phyloP scores from a whole-genome alignment of 2,113 vertebrate species.

The Bombycilla garrulus region DNA sequence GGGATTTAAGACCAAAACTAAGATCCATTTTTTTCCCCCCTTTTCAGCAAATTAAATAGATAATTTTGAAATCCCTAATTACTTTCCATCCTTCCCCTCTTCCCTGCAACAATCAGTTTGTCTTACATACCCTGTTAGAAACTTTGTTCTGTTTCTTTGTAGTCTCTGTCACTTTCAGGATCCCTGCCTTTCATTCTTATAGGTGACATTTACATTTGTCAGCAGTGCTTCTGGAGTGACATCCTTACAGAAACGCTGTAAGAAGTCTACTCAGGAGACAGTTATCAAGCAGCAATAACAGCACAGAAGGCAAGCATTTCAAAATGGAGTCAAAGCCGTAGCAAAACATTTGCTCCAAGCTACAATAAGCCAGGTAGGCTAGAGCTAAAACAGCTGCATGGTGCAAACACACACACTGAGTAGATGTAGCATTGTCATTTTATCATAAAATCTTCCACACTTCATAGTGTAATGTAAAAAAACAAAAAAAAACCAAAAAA shows the following conservation, averaged over 20 bases:
- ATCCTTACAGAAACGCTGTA: background rate
- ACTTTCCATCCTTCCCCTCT: background rate
- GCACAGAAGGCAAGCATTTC: background rate
- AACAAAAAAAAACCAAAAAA: background rate
- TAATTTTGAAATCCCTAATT: background rate
- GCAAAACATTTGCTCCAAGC: background rate
- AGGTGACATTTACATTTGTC: background rate
- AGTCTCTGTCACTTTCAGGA: background rate
- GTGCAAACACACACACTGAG: background rate
- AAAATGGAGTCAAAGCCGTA: background rate
- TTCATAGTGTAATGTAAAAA: background rate
- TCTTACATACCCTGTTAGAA: background rate
- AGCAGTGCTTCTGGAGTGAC: background rate
- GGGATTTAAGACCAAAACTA: background rate
- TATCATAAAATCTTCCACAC: background rate
- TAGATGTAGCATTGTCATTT: background rate
- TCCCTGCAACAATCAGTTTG: background rate
- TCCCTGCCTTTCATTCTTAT: background rate
- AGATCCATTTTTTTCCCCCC: background rate
- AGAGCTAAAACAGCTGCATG: background rate
- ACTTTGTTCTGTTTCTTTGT: background rate
- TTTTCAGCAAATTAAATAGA: background rate
- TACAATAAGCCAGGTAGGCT: background rate
- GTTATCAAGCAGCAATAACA: background rate
- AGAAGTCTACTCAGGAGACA: background rate